Conservation (phyloP, 2,797 vertebrate species). For the Austrolebias charrua region DNA sequence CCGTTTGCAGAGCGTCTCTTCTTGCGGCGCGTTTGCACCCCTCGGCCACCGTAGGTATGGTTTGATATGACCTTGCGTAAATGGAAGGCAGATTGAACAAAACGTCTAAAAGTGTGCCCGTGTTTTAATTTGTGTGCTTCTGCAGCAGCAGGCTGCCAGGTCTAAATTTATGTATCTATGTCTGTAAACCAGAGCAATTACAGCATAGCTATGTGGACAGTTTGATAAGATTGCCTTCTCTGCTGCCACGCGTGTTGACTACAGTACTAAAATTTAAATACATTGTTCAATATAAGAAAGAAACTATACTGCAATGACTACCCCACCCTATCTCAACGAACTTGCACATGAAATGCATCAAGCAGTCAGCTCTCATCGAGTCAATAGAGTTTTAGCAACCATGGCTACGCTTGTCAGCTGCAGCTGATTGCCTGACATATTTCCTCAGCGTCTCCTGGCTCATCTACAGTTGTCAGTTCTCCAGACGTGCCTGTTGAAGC, state of each 20-base stretch:
- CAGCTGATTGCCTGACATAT: conserved; percentile 69
- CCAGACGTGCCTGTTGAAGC: conserved; percentile 61
- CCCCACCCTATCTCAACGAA: conserved; percentile 15
- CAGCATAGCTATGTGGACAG: background rate
- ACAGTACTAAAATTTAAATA: conserved; percentile 26
- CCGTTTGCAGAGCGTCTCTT: no score
- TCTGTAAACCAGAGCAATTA: conserved; percentile 27
- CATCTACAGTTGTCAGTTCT: conserved; percentile 68
- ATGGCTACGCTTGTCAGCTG: conserved; percentile 69
- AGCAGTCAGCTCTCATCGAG: conserved; percentile 43
- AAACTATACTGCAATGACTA: background rate
- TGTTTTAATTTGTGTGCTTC: conserved; percentile 9
- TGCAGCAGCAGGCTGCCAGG: conserved; percentile 17
- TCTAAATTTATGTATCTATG: conserved; percentile 12
- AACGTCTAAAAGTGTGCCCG: background rate
- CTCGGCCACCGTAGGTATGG: no score
- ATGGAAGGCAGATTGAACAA: background rate
- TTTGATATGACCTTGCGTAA: background rate
- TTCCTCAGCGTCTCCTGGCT: conserved; percentile 66
- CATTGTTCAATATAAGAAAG: conserved; percentile 14
- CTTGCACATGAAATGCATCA: conserved; percentile 33
- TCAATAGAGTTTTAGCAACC: conserved; percentile 63
- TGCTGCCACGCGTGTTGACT: conserved; percentile 17
- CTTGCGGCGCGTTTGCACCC: no score
- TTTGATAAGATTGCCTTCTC: conserved; percentile 17